Conservation (phyloP, 2,888 invertebrate genomes). For the Candidula unifasciata region DNA sequence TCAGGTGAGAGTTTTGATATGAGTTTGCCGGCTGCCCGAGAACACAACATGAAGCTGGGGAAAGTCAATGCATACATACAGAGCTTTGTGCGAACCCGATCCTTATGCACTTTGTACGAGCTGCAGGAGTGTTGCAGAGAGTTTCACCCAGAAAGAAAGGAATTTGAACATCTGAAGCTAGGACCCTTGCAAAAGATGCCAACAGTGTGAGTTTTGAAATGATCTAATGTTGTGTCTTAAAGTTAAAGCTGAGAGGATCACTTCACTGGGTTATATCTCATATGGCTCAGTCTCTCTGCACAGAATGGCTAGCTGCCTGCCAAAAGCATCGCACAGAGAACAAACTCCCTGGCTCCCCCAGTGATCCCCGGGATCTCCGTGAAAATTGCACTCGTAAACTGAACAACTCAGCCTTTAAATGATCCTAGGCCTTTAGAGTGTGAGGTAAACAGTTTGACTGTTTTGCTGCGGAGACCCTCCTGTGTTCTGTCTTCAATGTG, state of each 20-base stretch:
- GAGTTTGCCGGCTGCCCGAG: constrained; percentile 62
- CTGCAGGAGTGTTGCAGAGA: constrained; percentile 66
- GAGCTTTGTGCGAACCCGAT: constrained; percentile 68
- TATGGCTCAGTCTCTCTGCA: no score
- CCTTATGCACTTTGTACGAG: constrained; percentile 72
- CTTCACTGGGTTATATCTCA: no score
- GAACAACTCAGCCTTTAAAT: no score
- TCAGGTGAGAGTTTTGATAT: constrained; percentile 57
- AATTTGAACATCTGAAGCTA: constrained; percentile 67
- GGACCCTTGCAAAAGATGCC: constrained; percentile 75
- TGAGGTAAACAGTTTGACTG: no score
- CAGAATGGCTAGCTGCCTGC: no score
- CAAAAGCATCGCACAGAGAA: no score
- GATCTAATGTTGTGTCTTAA: not conserved
- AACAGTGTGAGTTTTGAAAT: constrained; percentile 58
- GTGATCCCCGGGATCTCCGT: no score
- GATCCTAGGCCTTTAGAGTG: no score
- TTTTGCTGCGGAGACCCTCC: no score
- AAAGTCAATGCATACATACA: constrained; percentile 71
- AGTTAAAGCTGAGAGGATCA: not conserved
- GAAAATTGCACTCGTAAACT: no score
- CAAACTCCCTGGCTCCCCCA: no score
- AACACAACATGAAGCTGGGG: constrained; percentile 62
- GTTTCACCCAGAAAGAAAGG: constrained; percentile 60
- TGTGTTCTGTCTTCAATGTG: no score